Evolutionary conservation across 2,888 invertebrate species (phyloP).

Genomic region (Thumatha senex): DNA sequence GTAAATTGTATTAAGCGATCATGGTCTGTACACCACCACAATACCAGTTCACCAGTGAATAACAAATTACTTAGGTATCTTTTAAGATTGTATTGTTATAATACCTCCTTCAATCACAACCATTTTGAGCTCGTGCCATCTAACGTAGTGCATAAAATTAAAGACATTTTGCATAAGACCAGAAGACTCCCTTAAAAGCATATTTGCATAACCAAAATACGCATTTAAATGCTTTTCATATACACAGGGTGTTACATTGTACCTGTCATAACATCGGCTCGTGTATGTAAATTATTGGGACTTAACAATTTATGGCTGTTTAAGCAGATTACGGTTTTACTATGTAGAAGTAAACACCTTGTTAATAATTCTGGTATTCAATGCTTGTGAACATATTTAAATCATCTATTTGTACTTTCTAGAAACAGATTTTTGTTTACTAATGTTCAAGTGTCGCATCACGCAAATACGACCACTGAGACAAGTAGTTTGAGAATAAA

Average conservation of each 20-base stretch:
- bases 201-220: slow-evolving; percentile 38
- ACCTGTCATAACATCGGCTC: slow-evolving; percentile 21
- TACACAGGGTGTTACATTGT: slow-evolving; percentile 13
- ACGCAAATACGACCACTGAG: neutral
- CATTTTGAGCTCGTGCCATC: slow-evolving; percentile 31
- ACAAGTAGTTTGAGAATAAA: no score
- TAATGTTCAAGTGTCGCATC: neutral
- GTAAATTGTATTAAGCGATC: neutral
- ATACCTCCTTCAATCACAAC: slow-evolving; percentile 16
- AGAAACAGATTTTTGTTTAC: neutral
- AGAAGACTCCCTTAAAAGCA: slow-evolving; percentile 12
- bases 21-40: neutral
- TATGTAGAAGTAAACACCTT: neutral
- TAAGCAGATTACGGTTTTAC: neutral
- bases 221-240: slow-evolving; percentile 12
- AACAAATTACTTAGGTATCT: no score
- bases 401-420: neutral
- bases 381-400: neutral
- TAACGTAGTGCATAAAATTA: slow-evolving; percentile 42
- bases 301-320: slow-evolving; percentile 4
- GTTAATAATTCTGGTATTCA: neutral
- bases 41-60: neutral
- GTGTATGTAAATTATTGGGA: slow-evolving; percentile 23
- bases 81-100: slow-evolving; percentile 17
- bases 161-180: slow-evolving; percentile 36